Percentiles rank a stretch among this genome's conserved stretches.
Evolutionary conservation across 2,113 vertebrate genomes (phyloP).

Genomic region (Rhizomys pruinosus): DNA sequence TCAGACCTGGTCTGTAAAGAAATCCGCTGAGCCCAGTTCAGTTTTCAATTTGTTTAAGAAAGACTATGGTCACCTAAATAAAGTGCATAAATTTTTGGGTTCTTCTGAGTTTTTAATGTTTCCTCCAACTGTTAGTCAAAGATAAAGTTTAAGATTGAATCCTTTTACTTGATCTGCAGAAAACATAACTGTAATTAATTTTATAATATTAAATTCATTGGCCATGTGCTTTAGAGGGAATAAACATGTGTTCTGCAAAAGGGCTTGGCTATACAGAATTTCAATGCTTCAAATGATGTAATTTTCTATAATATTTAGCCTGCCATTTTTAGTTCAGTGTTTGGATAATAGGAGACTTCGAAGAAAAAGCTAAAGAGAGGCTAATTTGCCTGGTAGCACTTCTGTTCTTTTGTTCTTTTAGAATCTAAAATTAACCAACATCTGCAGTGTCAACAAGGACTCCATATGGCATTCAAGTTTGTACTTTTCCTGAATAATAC

Average conservation of each 20-base stretch:
- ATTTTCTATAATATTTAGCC: constrained; percentile 79
- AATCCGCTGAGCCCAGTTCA: constrained; percentile 25
- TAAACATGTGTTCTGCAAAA: constrained; percentile 68
- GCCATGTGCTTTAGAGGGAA: constrained; percentile 40
- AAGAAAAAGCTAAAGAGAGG: constrained; percentile 74
- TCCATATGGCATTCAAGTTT: constrained; percentile 78
- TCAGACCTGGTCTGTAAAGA: constrained; percentile 49
- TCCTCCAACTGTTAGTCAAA: constrained; percentile 42
- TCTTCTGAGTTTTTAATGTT: constrained; percentile 42
- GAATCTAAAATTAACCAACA: constrained; percentile 82
- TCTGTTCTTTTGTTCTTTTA: constrained; percentile 80
- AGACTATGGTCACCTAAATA: constrained; percentile 6
- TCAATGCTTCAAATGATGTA: constrained; percentile 77
- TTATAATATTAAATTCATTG: constrained; percentile 63
- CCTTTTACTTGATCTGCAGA: constrained; percentile 54
- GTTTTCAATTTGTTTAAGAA: constrained; percentile 36
- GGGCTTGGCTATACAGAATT: constrained; percentile 76
- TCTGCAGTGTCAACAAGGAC: constrained; percentile 80
- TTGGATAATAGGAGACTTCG: constrained; percentile 75
- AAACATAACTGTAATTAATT: constrained; percentile 58
- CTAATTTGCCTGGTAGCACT: constrained; percentile 76
- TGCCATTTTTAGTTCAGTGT: constrained; percentile 77
- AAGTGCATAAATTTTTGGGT: constrained; percentile 3
- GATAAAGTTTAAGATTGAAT: constrained; percentile 67
- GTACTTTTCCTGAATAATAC: constrained; percentile 75